A percentile compares a stretch with the other conserved stretches of the same genome.
phyloP scores from a whole-genome alignment of 2,113 vertebrate species.

The Scolopax mira region DNA sequence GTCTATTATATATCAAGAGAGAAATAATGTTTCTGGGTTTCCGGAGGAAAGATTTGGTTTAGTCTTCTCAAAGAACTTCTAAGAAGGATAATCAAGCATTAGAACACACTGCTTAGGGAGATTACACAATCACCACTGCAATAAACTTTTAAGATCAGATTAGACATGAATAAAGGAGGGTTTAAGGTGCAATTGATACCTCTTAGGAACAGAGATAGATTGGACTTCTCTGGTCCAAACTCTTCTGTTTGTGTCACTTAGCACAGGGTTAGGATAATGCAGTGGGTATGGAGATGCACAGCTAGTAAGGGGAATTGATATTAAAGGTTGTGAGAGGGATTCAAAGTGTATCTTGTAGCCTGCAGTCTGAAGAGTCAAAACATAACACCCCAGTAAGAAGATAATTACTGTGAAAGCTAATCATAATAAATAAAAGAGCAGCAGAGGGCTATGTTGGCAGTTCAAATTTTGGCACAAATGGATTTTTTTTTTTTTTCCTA shows the following conservation, averaged over 20 bases:
- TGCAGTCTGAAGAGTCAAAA: not conserved
- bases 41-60: not conserved
- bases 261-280: not conserved
- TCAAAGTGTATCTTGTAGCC: not conserved
- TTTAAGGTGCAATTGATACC: not conserved
- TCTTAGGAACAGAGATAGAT: not conserved
- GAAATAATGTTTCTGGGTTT: not conserved
- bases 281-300: not conserved
- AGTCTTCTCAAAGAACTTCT: not conserved
- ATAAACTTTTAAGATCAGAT: not conserved
- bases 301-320: not conserved
- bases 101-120: not conserved
- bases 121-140: not conserved
- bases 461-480: accelerated
- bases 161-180: not conserved
- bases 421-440: not conserved
- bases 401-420: not conserved
- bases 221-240: not conserved
- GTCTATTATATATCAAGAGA: not conserved
- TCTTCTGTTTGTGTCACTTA: not conserved
- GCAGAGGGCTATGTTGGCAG: not conserved
- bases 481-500: not conserved
- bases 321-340: not conserved
- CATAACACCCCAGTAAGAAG: not conserved
- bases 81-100: not conserved